A percentile compares a stretch with the other conserved stretches of the same genome.
phyloP scores from a whole-genome alignment of 30 jellyfish, hydroid and myxozoan species.

The Cassiopea andromeda region DNA sequence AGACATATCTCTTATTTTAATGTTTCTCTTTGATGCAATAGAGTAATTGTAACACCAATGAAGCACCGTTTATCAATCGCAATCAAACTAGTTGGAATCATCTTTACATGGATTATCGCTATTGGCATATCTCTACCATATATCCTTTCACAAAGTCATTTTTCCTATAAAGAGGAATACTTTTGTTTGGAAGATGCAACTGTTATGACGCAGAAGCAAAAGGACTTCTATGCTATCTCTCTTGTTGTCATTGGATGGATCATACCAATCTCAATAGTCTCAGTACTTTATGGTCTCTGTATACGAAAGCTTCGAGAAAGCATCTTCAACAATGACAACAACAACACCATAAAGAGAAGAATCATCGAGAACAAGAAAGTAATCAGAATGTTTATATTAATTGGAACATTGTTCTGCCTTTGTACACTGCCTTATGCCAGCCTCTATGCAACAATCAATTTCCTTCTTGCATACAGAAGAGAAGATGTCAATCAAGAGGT shows the following conservation, averaged over 20 bases:
- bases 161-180: neutral
- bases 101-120: constrained; percentile 40
- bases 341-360: constrained; percentile 15
- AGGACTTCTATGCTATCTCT: constrained; percentile 7
- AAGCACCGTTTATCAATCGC: constrained; percentile 13
- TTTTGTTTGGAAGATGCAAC: constrained; percentile 14
- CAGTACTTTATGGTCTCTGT: constrained; percentile 29
- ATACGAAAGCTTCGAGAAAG: constrained; percentile 13
- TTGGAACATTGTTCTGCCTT: constrained; percentile 23
- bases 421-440: constrained; percentile 58
- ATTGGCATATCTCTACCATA: constrained; percentile 46
- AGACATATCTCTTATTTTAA: no score
- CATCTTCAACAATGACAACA: neutral
- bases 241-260: constrained; percentile 52
- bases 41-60: constrained; percentile 40
- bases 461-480: constrained; percentile 14
- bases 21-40: neutral
- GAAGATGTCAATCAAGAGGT: constrained; percentile 18
- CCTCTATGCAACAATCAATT: constrained; percentile 23
- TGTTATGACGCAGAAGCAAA: neutral
- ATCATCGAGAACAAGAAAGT: constrained; percentile 30
- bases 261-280: constrained; percentile 24
- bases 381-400: constrained; percentile 38
- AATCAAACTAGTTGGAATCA: constrained; percentile 20
- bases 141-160: neutral